phyloP scores from a whole-genome alignment of 2,113 vertebrate species.

The Nanger granti region DNA sequence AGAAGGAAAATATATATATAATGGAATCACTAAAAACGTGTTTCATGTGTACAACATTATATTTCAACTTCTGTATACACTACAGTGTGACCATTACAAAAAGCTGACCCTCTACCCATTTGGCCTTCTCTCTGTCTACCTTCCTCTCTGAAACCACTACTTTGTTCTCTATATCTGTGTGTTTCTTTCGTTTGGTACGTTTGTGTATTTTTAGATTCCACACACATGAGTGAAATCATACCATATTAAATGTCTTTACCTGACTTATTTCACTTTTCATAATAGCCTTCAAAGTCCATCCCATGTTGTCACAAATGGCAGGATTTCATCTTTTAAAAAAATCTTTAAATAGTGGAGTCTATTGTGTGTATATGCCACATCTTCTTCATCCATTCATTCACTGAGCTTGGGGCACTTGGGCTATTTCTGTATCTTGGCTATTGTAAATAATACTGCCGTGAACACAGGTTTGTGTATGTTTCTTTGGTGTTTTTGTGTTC shows the following conservation, averaged over 20 bases:
- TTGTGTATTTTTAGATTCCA: background rate
- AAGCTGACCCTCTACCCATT: background rate
- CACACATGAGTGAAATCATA: background rate
- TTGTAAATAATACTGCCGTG: background rate
- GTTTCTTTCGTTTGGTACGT: background rate
- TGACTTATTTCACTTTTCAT: background rate
- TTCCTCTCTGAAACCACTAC: background rate
- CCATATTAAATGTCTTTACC: background rate
- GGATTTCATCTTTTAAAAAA: background rate
- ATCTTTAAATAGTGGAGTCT: background rate
- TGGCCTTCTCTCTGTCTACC: background rate
- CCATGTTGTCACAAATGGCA: background rate
- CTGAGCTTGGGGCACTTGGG: background rate
- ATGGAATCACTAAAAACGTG: background rate
- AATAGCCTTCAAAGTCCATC: background rate
- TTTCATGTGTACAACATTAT: background rate
- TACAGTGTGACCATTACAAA: background rate
- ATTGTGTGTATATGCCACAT: background rate
- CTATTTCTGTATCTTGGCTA: background rate
- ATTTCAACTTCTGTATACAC: background rate
- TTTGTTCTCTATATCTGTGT: background rate
- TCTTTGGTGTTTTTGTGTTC: background rate
- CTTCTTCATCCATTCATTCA: background rate
- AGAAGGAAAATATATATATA: background rate
- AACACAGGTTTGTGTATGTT: background rate